Evolutionary conservation across 2,797 vertebrate species (phyloP).

Genomic region (Melanotaenia pygmaea): DNA sequence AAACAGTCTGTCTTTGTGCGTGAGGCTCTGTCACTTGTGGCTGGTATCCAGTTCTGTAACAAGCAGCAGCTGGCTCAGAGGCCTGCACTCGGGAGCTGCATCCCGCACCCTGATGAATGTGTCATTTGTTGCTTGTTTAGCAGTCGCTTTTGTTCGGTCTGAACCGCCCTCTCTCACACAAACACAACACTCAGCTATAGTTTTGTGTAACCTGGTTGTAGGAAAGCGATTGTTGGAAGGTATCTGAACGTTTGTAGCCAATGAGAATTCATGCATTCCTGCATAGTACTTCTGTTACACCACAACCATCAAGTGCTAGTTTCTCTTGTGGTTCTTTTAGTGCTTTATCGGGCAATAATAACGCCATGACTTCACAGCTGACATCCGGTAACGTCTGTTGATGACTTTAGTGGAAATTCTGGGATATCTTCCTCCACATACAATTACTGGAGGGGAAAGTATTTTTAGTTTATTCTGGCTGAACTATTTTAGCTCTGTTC

Average conservation of each 20-base stretch:
- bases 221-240: constrained; percentile 33
- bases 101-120: constrained; percentile 75
- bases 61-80: constrained; percentile 79
- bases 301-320: constrained; percentile 55
- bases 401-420: constrained; percentile 72
- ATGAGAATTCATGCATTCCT: constrained; percentile 50
- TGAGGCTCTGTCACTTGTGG: constrained; percentile 65
- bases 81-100: constrained; percentile 69
- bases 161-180: constrained; percentile 28
- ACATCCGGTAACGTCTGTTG: constrained; percentile 54
- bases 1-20: constrained; percentile 78
- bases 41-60: constrained; percentile 75
- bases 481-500: constrained; percentile 5
- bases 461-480: constrained; percentile 23
- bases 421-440: constrained; percentile 47
- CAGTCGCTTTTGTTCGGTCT: constrained; percentile 65
- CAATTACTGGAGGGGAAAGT: constrained; percentile 22
- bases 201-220: constrained; percentile 36
- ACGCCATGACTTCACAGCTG: constrained; percentile 45
- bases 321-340: constrained; percentile 45
- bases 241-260: constrained; percentile 40
- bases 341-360: constrained; percentile 50
- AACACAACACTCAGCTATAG: constrained; percentile 18
- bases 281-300: constrained; percentile 53
- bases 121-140: constrained; percentile 79